Evolutionary conservation across 1,140 invertebrate genomes (phyloP).

Genomic region (Whitmania pigra): DNA sequence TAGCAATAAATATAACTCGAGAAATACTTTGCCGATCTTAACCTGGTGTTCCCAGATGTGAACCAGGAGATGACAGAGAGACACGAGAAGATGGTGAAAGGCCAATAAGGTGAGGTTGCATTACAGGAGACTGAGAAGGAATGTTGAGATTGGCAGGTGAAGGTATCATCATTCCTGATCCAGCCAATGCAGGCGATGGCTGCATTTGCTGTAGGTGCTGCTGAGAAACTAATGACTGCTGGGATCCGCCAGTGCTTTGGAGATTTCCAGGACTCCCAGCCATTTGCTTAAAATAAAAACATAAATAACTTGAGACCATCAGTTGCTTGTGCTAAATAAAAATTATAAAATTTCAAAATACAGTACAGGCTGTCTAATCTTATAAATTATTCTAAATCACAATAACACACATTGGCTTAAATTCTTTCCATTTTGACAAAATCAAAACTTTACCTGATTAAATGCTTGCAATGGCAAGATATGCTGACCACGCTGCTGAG

Average conservation of each 20-base stretch:
- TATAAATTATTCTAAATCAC: too few relatives aligned
- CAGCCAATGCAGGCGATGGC: conserved; percentile 10
- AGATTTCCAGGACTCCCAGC: not conserved
- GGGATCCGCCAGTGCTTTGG: too few relatives aligned
- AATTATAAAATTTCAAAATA: too few relatives aligned
- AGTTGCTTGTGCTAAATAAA: too few relatives aligned
- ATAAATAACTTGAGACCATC: too few relatives aligned
- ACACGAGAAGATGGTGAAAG: conserved; percentile 9
- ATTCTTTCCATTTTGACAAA: too few relatives aligned
- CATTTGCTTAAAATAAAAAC: not conserved
- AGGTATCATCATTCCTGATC: not conserved
- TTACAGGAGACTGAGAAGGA: not conserved
- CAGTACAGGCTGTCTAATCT: too few relatives aligned
- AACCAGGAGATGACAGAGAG: conserved; percentile 6
- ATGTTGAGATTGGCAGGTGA: not conserved
- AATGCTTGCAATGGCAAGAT: too few relatives aligned
- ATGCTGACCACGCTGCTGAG: too few relatives aligned
- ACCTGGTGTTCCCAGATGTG: not conserved
- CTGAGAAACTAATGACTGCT: not conserved
- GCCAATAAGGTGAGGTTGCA: not conserved
- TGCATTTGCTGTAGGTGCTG: not conserved
- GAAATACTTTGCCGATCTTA: not conserved
- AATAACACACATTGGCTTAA: too few relatives aligned
- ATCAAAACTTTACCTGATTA: too few relatives aligned
- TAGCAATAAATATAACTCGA: not conserved